Evolutionary conservation across 2,113 vertebrate species (phyloP).

Genomic region (Syrmaticus mikado): DNA sequence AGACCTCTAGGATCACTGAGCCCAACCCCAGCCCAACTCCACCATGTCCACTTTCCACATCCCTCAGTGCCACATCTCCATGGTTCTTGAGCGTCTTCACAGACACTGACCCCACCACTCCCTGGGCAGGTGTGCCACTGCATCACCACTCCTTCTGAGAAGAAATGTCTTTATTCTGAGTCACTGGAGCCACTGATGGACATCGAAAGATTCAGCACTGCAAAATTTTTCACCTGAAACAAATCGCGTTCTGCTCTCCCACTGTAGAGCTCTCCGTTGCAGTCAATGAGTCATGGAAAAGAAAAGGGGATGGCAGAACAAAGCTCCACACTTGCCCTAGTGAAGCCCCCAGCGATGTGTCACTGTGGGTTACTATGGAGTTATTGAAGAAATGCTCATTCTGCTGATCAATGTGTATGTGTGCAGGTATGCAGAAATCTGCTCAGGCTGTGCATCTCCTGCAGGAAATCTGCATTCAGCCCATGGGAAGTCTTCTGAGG

Average conservation of each 20-base stretch:
- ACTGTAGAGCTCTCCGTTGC: not conserved
- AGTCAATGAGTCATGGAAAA: not conserved
- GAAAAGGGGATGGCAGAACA: not conserved
- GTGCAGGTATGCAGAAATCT: not conserved
- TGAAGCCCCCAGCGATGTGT: not conserved
- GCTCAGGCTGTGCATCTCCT: not conserved
- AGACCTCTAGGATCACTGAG: no score
- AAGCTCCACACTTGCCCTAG: not conserved
- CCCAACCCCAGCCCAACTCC: no score
- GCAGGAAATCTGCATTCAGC: not conserved
- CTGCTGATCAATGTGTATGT: not conserved
- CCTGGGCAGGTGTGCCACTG: no score
- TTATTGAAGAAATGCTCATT: constrained; percentile 23
- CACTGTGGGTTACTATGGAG: constrained; percentile 21
- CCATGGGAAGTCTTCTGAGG: not conserved
- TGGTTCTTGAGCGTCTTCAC: no score
- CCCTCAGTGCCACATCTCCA: no score
- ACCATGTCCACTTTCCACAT: no score
- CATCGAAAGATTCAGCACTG: not conserved
- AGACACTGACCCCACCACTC: no score
- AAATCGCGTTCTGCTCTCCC: not conserved
- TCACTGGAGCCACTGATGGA: not conserved
- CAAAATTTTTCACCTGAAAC: not conserved
- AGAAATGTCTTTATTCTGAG: not conserved
- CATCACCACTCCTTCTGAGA: no score